phyloP scores from a whole-genome alignment of 2,888 invertebrate genomes.

The Scaptomyza reducta region DNA sequence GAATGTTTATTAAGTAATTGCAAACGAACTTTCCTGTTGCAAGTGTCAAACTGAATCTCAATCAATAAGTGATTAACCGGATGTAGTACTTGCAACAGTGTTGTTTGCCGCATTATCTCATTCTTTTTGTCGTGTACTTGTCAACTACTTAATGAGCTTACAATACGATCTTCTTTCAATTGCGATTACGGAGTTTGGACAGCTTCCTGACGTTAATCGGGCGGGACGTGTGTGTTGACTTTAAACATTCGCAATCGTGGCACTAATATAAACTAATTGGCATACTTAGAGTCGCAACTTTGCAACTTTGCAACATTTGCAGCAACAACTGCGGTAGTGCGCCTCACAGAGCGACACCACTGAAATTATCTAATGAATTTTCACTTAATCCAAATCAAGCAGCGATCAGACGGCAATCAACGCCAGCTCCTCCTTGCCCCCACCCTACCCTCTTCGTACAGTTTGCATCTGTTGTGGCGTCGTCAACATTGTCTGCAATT shows the following conservation, averaged over 20 bases:
- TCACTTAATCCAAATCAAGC: slow-evolving; percentile 79
- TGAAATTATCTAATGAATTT: slow-evolving; percentile 78
- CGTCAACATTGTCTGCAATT: slow-evolving; percentile 68
- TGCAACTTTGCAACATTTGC: slow-evolving; percentile 7
- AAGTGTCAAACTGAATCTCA: slow-evolving; percentile 15
- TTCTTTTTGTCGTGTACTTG: slow-evolving; percentile 37
- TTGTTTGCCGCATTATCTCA: slow-evolving; percentile 7
- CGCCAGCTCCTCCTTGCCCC: slow-evolving; percentile 21
- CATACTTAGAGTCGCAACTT: slow-evolving; percentile 54
- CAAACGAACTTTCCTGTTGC: neutral
- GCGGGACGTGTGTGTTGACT: slow-evolving; percentile 16
- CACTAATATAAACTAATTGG: slow-evolving; percentile 73
- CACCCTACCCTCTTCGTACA: neutral
- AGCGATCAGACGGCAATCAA: slow-evolving; percentile 70
- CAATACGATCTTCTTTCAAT: slow-evolving; percentile 39
- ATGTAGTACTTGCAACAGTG: slow-evolving; percentile 2
- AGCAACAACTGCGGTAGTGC: slow-evolving; percentile 57
- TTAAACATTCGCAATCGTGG: slow-evolving; percentile 19
- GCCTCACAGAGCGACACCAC: slow-evolving; percentile 59
- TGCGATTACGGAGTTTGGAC: slow-evolving; percentile 11
- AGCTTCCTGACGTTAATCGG: slow-evolving; percentile 62
- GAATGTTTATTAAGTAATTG: neutral
- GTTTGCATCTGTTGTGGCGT: slow-evolving; percentile 73
- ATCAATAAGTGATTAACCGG: slow-evolving; percentile 20
- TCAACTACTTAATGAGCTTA: slow-evolving; percentile 62